Percentiles rank a stretch among this genome's conserved stretches.
These are phyloP conservation scores for Alloscopus bannaensis DNA, from an alignment of 2,888 invertebrate species.

Conservation along the genomic window DNA sequence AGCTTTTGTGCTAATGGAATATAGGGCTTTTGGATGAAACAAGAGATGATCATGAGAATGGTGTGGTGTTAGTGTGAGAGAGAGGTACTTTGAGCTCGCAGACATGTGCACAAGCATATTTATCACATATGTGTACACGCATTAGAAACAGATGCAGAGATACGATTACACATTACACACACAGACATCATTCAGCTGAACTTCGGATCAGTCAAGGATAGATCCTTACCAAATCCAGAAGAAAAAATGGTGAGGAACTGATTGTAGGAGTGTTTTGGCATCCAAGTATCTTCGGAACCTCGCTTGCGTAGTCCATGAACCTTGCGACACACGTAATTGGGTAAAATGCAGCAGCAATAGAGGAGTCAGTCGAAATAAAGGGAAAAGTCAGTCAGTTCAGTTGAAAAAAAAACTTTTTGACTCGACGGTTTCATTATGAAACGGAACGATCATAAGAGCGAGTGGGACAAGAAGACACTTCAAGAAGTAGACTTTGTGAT, in stretches of 20 bases:
- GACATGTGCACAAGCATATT: not conserved
- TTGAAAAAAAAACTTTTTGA: slow-evolving; percentile 24
- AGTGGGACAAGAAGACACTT: not conserved
- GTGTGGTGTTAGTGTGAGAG: not conserved
- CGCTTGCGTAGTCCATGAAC: slow-evolving; percentile 21
- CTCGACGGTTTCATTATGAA: slow-evolving; percentile 3
- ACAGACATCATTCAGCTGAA: slow-evolving; percentile 18
- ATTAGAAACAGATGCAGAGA: slow-evolving; percentile 13
- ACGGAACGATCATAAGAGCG: slow-evolving; percentile 4
- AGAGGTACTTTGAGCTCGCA: slow-evolving; percentile 23
- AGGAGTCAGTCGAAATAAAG: too few relatives aligned
- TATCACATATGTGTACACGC: slow-evolving; percentile 2
- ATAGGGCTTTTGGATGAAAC: slow-evolving; percentile 5
- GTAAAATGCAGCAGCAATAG: too few relatives aligned
- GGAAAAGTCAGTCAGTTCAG: slow-evolving; percentile 19
- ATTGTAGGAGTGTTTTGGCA: not conserved
- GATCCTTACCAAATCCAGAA: slow-evolving; percentile 11
- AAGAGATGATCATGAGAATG: slow-evolving; percentile 9
- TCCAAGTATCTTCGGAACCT: not conserved
- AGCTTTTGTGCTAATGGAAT: slow-evolving; percentile 9
- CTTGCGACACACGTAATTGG: slow-evolving; percentile 28
- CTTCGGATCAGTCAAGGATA: slow-evolving; percentile 13
- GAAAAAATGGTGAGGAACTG: not conserved
- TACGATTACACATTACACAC: too few relatives aligned
- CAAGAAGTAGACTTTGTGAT: slow-evolving; percentile 13